These are phyloP conservation scores for Pseudomyrmex concolor DNA, from an alignment of 1,140 invertebrate genomes.

Conservation along the genomic window DNA sequence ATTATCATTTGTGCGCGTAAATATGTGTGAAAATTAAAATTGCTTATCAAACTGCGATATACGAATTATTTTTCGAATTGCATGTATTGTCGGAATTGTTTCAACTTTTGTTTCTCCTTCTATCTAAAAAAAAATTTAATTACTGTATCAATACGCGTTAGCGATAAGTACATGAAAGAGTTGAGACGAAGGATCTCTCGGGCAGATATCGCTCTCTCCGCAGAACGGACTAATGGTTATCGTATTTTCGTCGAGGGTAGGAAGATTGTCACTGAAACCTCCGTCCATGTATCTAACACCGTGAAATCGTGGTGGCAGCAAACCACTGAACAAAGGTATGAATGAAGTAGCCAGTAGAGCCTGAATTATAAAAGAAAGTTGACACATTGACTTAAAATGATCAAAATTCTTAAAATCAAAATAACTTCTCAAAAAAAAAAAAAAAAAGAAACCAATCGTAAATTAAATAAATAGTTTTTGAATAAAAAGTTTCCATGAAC, in stretches of 20 bases:
- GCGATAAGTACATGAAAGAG: slow-evolving; percentile 90
- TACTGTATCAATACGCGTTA: slow-evolving; percentile 1
- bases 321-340: slow-evolving; percentile 98
- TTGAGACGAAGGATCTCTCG: slow-evolving; percentile 94
- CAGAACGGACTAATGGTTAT: slow-evolving; percentile 99
- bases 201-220: slow-evolving; percentile 99
- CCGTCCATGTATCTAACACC: slow-evolving; percentile 98
- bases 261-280: slow-evolving; percentile 98
- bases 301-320: slow-evolving; percentile 94
- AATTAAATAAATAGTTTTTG: neutral
- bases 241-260: slow-evolving; percentile 96
- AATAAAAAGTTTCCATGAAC: neutral
- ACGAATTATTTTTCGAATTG: neutral
- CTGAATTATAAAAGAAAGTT: slow-evolving; percentile 83
- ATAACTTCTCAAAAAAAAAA: neutral
- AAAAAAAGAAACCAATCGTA: neutral
- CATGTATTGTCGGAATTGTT: neutral
- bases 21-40: neutral
- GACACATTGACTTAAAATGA: neutral
- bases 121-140: neutral
- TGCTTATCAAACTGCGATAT: neutral
- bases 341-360: slow-evolving; percentile 97
- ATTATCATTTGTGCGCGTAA: neutral
- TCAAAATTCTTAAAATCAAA: neutral
- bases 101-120: neutral